Conservation (phyloP, 2,888 invertebrate genomes). For the Sericinus montela region DNA sequence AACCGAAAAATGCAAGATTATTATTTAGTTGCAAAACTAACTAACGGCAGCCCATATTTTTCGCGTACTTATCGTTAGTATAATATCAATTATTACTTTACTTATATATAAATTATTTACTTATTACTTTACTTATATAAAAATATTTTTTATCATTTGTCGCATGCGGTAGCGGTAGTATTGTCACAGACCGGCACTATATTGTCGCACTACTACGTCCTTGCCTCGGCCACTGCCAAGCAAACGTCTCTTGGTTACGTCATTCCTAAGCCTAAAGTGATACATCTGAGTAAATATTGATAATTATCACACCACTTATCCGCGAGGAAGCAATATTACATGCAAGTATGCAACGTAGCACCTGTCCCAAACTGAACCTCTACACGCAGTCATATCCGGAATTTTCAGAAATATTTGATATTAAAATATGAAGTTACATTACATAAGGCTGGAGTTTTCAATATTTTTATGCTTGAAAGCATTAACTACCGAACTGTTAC, state of each 20-base stretch:
- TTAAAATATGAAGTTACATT: no score
- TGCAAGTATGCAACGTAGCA: conserved; percentile 46
- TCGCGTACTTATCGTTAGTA: neutral
- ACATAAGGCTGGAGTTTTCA: no score
- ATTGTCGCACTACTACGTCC: conserved; percentile 37
- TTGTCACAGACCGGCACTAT: conserved; percentile 38
- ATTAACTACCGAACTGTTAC: no score
- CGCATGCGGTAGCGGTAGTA: conserved; percentile 22
- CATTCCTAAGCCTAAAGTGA: conserved; percentile 45
- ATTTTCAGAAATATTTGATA: no score
- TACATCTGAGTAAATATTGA: conserved; percentile 73
- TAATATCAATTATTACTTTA: no score
- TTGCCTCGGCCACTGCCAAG: conserved; percentile 41
- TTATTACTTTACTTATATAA: no score
- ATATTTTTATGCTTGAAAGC: no score
- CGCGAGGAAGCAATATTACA: conserved; percentile 43
- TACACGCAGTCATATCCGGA: no score
- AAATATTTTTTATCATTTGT: neutral
- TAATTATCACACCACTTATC: conserved; percentile 59
- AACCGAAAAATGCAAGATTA: neutral
- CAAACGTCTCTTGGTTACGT: conserved; percentile 54
- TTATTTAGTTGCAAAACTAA: neutral
- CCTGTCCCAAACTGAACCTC: conserved; percentile 36
- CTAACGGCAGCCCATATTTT: neutral
- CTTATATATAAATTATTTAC: no score